phyloP scores from a whole-genome alignment of 2,113 vertebrate genomes.

The Passerina amoena region DNA sequence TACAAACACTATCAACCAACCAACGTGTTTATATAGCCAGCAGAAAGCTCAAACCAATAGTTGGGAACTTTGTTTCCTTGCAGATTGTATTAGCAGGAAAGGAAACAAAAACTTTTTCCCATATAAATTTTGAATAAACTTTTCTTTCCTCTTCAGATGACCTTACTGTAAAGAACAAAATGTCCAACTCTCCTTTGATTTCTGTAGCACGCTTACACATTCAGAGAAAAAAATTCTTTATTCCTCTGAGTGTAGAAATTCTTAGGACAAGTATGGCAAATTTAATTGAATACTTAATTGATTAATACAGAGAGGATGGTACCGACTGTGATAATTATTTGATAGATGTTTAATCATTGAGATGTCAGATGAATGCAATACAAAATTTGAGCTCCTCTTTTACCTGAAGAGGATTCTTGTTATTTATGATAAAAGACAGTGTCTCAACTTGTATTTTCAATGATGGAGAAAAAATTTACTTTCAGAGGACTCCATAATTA shows the following conservation, averaged over 20 bases:
- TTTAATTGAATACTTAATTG: neutral
- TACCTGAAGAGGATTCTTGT: neutral
- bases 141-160: neutral
- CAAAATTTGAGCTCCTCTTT: neutral
- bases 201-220: neutral
- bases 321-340: neutral
- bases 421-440: neutral
- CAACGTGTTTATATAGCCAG: neutral
- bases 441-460: neutral
- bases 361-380: neutral
- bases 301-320: neutral
- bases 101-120: neutral
- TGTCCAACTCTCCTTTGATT: neutral
- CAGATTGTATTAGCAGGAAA: neutral
- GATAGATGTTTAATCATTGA: neutral
- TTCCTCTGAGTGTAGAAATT: neutral
- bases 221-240: neutral
- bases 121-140: neutral
- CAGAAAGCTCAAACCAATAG: neutral
- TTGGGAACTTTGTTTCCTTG: neutral
- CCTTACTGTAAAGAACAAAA: neutral
- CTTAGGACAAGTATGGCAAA: neutral
- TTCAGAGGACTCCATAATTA: neutral
- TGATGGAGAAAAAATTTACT: neutral
- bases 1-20: neutral